phyloP scores from a whole-genome alignment of 2,888 invertebrate species.

The Euzophera pinguis region DNA sequence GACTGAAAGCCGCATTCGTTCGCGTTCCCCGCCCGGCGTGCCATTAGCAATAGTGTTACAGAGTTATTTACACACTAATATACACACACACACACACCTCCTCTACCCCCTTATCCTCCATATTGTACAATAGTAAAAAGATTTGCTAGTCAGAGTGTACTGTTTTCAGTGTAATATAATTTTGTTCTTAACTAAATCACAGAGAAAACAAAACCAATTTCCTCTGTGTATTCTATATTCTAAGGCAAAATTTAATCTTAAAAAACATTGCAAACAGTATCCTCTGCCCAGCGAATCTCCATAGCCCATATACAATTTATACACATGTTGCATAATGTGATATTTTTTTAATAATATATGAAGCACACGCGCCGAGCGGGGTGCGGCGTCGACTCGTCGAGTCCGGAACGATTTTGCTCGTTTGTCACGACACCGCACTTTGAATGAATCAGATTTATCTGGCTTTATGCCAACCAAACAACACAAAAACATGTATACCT shows the following conservation, averaged over 20 bases:
- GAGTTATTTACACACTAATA: constrained; percentile 65
- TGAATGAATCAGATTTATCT: constrained; percentile 47
- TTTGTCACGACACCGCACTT: constrained; percentile 52
- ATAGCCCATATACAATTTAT: constrained; percentile 69
- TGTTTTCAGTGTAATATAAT: constrained; percentile 34
- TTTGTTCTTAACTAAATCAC: not conserved
- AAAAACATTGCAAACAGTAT: constrained; percentile 35
- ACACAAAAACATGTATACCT: not conserved
- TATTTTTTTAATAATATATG: constrained; percentile 56
- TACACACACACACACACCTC: constrained; percentile 52
- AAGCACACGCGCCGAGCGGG: constrained; percentile 47
- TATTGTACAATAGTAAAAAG: constrained; percentile 68
- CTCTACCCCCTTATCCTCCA: constrained; percentile 57
- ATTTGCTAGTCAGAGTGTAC: constrained; percentile 42
- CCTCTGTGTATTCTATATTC: not conserved
- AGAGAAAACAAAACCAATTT: no score
- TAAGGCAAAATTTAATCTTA: not conserved
- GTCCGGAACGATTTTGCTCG: constrained; percentile 35
- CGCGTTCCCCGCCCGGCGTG: constrained; percentile 49
- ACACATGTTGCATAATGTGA: constrained; percentile 61
- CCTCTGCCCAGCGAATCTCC: constrained; percentile 51
- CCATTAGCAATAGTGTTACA: constrained; percentile 56
- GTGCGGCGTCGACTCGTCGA: constrained; percentile 27
- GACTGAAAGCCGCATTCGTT: constrained; percentile 57
- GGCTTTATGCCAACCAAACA: not conserved